Percentiles rank a stretch among this genome's conserved stretches.
These are phyloP conservation scores for Papilio polytes DNA, from an alignment of 1,140 invertebrate genomes.

Conservation along the genomic window DNA sequence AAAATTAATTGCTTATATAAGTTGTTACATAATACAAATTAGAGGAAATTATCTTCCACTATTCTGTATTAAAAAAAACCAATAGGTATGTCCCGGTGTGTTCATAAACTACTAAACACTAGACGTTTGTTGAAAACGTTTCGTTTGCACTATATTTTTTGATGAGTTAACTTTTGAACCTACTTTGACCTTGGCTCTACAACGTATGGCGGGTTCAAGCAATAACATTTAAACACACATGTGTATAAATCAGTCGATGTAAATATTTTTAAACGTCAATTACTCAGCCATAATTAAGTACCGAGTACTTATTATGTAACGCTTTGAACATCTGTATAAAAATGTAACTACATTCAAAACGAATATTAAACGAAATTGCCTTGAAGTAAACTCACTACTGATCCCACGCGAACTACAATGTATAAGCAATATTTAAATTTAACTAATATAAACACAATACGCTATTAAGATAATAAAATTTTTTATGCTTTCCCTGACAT, in stretches of 20 bases:
- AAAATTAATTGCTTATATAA: too few species aligned
- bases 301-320: background rate
- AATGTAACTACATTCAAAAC: background rate
- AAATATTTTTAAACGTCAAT: slow-evolving; percentile 4
- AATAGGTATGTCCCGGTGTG: background rate
- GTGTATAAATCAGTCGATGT: background rate
- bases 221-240: background rate
- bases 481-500: too few species aligned
- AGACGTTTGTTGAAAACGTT: background rate
- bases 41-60: too few species aligned
- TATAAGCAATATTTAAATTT: background rate
- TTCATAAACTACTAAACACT: background rate
- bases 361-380: background rate
- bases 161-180: too few species aligned
- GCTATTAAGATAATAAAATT: too few species aligned
- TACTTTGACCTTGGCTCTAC: background rate
- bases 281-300: background rate
- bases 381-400: background rate
- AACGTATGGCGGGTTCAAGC: background rate
- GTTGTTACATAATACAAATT: too few species aligned
- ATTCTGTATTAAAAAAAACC: background rate
- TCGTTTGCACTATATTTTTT: too few species aligned
- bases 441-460: too few species aligned
- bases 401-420: background rate
- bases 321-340: background rate